phyloP scores from a whole-genome alignment of 1,140 invertebrate species.

The Heterodera carotae region DNA sequence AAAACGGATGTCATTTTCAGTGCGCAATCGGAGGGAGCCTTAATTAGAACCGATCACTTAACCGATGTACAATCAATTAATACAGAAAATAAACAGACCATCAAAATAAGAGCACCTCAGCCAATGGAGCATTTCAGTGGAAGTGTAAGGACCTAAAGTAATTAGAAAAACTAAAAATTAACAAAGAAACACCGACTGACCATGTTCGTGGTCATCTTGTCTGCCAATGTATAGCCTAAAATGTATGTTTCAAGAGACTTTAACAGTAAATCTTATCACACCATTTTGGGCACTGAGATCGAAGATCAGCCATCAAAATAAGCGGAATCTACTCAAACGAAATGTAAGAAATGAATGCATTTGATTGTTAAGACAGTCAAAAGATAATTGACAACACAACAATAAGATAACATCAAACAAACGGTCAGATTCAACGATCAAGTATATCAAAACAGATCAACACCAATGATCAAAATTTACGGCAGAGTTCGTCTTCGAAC shows the following conservation, averaged over 20 bases:
- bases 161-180: not conserved
- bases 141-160: slow-evolving; percentile 29
- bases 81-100: not conserved
- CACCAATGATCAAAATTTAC: too few relatives aligned
- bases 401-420: slow-evolving; percentile 1
- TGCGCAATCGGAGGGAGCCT: slow-evolving; percentile 25
- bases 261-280: not conserved
- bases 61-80: not conserved
- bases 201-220: slow-evolving; percentile 21
- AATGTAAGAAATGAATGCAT: slow-evolving; percentile 1
- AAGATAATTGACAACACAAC: too few relatives aligned
- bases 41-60: not conserved
- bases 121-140: slow-evolving; percentile 30
- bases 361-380: slow-evolving; percentile 4
- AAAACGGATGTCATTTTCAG: slow-evolving; percentile 21
- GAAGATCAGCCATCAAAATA: not conserved
- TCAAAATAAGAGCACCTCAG: slow-evolving; percentile 11
- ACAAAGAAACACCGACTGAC: slow-evolving; percentile 12
- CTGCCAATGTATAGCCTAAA: slow-evolving; percentile 29
- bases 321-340: not conserved
- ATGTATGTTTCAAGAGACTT: not conserved
- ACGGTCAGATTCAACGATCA: too few relatives aligned
- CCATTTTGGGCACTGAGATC: not conserved
- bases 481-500: too few relatives aligned
- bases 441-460: too few relatives aligned